Conservation (phyloP, 2,113 vertebrate genomes). For the Mesocricetus auratus region DNA sequence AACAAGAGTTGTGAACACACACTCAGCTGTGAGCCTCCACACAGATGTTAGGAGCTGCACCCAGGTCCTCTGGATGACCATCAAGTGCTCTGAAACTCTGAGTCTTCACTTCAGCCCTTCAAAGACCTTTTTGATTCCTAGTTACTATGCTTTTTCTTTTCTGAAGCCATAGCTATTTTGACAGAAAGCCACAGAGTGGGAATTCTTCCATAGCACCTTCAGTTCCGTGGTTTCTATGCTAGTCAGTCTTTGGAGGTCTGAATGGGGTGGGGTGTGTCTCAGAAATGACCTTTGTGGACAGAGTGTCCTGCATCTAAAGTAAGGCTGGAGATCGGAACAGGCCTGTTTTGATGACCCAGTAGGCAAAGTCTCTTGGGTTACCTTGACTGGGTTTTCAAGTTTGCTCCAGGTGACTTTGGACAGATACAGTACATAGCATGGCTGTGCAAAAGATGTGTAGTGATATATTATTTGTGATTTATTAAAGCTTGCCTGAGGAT, state of each 20-base stretch:
- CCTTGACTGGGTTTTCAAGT: conserved; percentile 28
- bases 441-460: neutral
- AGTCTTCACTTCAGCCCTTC: neutral
- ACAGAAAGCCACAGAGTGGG: neutral
- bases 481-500: too few species aligned
- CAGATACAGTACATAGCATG: neutral
- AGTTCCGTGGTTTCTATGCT: neutral
- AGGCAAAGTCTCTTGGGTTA: neutral
- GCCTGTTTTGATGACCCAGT: neutral
- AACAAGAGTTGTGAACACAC: neutral
- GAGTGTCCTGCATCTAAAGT: neutral
- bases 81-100: neutral
- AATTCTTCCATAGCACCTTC: neutral
- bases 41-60: neutral
- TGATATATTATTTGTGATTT: too few species aligned
- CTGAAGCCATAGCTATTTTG: neutral
- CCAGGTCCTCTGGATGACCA: neutral
- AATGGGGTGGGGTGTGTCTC: neutral
- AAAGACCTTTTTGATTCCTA: neutral
- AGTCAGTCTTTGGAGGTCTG: neutral
- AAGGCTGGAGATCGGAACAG: neutral
- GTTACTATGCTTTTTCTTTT: neutral
- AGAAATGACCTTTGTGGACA: neutral
- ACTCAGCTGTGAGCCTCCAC: neutral
- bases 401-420: neutral